Percentiles rank a stretch among this genome's conserved stretches.
Evolutionary conservation across 2,797 vertebrate species (phyloP).

Genomic region (Trachurus trachurus): DNA sequence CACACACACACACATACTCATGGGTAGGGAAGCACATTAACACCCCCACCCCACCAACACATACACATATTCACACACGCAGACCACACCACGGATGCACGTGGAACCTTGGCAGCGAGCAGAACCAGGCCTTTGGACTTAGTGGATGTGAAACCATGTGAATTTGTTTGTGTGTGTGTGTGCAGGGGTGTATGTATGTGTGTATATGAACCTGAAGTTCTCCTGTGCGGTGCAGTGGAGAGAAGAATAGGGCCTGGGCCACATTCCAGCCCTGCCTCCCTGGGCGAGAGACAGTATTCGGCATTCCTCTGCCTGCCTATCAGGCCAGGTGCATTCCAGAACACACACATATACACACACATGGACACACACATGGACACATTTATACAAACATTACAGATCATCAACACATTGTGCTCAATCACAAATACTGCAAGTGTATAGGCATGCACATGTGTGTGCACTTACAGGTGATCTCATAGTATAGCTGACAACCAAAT

Average conservation of each 20-base stretch:
- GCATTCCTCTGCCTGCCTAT: constrained; percentile 85
- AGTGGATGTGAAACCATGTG: constrained; percentile 41
- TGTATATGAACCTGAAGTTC: constrained; percentile 71
- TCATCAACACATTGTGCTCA: constrained; percentile 28
- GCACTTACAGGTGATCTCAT: constrained; percentile 25
- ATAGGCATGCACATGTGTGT: constrained; percentile 21
- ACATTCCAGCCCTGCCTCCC: constrained; percentile 86
- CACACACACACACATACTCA: constrained; percentile 10
- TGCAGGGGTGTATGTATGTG: constrained; percentile 50
- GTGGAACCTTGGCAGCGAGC: constrained; percentile 59
- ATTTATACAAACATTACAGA: constrained; percentile 40
- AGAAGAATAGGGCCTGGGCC: constrained; percentile 83
- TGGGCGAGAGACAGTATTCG: constrained; percentile 82
- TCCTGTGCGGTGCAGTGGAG: constrained; percentile 76
- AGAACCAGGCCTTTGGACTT: constrained; percentile 60
- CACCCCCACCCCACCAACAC: constrained; percentile 25
- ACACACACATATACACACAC: constrained; percentile 55
- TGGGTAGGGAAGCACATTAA: constrained; percentile 34
- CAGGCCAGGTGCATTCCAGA: constrained; percentile 86
- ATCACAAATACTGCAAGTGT: constrained; percentile 40
- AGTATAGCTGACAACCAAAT: constrained; percentile 14
- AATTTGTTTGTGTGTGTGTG: constrained; percentile 37
- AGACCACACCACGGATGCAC: constrained; percentile 56
- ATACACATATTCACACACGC: constrained; percentile 28
- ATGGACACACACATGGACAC: constrained; percentile 28